Percentiles rank a stretch among this genome's conserved stretches.
Conservation (phyloP, 2,888 invertebrate species). For the Chelonus formosanus region DNA sequence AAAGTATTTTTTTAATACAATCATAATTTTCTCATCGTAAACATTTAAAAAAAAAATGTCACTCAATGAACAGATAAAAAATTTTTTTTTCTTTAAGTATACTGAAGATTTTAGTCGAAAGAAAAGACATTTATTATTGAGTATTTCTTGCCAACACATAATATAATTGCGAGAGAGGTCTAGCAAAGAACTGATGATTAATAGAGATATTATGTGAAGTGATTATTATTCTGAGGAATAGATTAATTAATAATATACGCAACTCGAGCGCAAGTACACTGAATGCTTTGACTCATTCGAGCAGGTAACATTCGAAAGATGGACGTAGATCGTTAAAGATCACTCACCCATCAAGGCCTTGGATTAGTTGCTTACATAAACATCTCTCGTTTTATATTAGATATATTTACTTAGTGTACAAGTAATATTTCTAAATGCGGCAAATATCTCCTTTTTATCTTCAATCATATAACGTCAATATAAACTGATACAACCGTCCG, state of each 20-base stretch:
- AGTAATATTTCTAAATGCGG: background rate
- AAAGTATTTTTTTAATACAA: background rate
- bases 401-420: conserved; percentile 12
- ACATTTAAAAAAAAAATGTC: background rate
- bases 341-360: conserved; percentile 44
- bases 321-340: conserved; percentile 37
- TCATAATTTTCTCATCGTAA: background rate
- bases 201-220: conserved; percentile 56
- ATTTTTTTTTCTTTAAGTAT: background rate
- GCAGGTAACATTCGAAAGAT: background rate
- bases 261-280: conserved; percentile 2
- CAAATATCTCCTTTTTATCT: no score
- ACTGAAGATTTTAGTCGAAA: background rate
- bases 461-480: no score
- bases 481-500: no score
- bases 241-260: conserved; percentile 3
- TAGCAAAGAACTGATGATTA: conserved; percentile 49
- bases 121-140: conserved; percentile 13
- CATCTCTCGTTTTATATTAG: conserved; percentile 18
- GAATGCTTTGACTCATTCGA: conserved; percentile 3
- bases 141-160: background rate
- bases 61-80: background rate
- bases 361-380: conserved; percentile 30
- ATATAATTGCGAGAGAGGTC: background rate
- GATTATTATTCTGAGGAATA: conserved; percentile 46